Conservation (phyloP, 2,888 invertebrate genomes). For the Melikaiella ostensackeni region DNA sequence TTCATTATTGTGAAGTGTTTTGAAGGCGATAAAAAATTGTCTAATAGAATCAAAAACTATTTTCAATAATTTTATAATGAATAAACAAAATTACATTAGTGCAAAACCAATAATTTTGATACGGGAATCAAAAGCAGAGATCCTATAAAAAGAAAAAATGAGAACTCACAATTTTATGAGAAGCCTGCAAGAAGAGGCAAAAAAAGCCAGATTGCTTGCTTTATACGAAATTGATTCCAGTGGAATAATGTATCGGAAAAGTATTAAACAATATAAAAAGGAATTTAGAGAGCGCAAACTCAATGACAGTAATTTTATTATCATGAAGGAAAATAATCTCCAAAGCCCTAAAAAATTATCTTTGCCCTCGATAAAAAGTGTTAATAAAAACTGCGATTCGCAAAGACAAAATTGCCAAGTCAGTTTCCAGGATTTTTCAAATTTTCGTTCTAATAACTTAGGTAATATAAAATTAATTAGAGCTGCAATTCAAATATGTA, state of each 20-base stretch:
- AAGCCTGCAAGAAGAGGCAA: slow-evolving; percentile 46
- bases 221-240: slow-evolving; percentile 42
- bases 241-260: slow-evolving; percentile 46
- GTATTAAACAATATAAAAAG: slow-evolving; percentile 48
- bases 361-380: neutral
- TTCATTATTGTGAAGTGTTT: neutral
- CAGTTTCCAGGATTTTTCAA: neutral
- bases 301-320: slow-evolving; percentile 56
- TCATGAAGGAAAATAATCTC: slow-evolving; percentile 38
- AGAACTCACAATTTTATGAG: slow-evolving; percentile 41
- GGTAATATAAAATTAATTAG: neutral
- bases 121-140: neutral
- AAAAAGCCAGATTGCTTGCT: slow-evolving; percentile 47
- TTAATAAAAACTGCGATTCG: neutral
- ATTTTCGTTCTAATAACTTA: neutral
- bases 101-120: neutral
- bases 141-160: neutral
- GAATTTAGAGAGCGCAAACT: slow-evolving; percentile 58
- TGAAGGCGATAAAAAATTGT: neutral
- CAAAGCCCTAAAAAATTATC: neutral
- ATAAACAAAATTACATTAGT: neutral
- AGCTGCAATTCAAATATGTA: neutral
- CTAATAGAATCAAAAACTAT: neutral
- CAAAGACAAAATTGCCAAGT: neutral
- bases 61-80: neutral